Evolutionary conservation across 2,797 vertebrate genomes (phyloP), one percentile per base, ranked within the genome.

Genomic region (Poecilia gillii): DNA sequence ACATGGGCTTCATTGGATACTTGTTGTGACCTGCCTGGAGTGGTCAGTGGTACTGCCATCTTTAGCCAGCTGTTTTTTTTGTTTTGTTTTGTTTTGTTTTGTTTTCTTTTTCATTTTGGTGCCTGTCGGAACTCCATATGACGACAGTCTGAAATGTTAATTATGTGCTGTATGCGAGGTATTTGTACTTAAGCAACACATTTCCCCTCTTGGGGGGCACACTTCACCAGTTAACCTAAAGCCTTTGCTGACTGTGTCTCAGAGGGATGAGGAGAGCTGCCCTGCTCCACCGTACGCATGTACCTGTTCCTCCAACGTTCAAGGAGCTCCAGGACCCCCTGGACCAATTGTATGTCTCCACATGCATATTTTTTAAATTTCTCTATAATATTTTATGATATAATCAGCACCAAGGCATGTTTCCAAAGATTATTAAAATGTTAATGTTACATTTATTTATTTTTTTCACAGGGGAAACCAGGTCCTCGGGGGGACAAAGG

Each of bases 231-330:
- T 14, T 71, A n/a, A 45, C 13, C 41, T 45, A 45, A 45, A 45
- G 2, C 25, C n/a, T 45, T 71, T 45, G 13, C 25, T 9, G 23
- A 28, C 23, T 87, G 87, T 88, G 88, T 88, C n/a, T 83, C 89
- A 99, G 98, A 97, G 97, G 82, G 97, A 97, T 4, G 95, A 97
- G 78, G 96, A 97, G 86, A 95, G 94, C 73, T 99, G 98, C 39
- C 97, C 97, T 0, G 88, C 95, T 62, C 89, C 92, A 1, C 89
- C 94, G 4, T 95, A 96, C 79, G 86, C 94, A 53, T 98, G 97
- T 49, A 94, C 95, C 45, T 98, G 97, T 49, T 95, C 96, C 57
- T 97, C 96, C 0, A 90, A 96, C 53, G 18, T 82, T 70, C 96
- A 96, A 0, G 97, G 97, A 76, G 94, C 96, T 55, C 94, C 96